phyloP scores from a whole-genome alignment of 2,888 invertebrate species.

The Seira sanloemensis region DNA sequence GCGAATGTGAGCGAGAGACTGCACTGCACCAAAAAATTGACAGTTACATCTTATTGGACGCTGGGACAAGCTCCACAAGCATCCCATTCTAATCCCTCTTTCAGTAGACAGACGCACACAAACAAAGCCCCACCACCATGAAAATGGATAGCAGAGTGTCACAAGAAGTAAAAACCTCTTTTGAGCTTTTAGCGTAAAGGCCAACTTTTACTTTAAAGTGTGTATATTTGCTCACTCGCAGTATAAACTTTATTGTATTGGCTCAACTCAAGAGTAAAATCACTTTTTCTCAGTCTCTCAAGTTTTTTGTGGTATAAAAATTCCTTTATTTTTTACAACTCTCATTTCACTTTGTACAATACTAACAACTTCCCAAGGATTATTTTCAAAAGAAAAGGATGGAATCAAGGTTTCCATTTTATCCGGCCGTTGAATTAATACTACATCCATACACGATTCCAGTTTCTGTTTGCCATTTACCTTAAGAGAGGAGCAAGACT shows the following conservation, averaged over 20 bases:
- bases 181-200: too few relatives aligned
- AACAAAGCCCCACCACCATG: too few relatives aligned
- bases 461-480: too few relatives aligned
- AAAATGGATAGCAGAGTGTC: too few relatives aligned
- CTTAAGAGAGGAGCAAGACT: too few relatives aligned
- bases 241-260: constrained; percentile 18
- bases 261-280: constrained; percentile 17
- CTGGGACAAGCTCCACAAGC: too few relatives aligned
- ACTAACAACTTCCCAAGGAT: background rate
- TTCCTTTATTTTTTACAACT: background rate
- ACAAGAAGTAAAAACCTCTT: too few relatives aligned
- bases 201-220: background rate
- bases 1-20: constrained; percentile 46
- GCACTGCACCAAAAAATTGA: constrained; percentile 43
- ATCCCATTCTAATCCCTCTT: background rate
- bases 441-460: background rate
- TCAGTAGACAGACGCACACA: too few relatives aligned
- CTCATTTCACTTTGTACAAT: background rate
- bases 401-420: constrained; percentile 27
- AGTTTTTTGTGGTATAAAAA: background rate
- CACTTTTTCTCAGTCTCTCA: too few relatives aligned
- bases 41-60: constrained; percentile 22
- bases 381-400: constrained; percentile 10
- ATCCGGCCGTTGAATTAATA: constrained; percentile 11
- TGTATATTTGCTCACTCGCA: too few relatives aligned